These are phyloP conservation scores for Gallinago undulata DNA, from an alignment of 2,113 vertebrate species.

Conservation along the genomic window DNA sequence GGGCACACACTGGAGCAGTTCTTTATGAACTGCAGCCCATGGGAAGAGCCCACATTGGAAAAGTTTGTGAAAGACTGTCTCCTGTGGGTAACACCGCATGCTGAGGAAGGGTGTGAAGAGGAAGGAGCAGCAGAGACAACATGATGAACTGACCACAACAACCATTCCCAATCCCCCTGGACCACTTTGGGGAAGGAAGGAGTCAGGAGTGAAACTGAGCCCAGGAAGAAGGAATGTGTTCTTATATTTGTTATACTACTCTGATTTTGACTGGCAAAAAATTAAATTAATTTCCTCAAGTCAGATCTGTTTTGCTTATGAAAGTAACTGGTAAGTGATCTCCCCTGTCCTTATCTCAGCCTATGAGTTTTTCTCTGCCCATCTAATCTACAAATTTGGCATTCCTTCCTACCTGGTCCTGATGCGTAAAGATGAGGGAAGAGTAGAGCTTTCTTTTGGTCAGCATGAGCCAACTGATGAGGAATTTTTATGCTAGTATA, in stretches of 20 bases:
- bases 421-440: neutral
- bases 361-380: neutral
- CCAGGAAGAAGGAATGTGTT: neutral
- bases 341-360: neutral
- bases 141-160: neutral
- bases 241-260: neutral
- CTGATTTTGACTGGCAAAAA: neutral
- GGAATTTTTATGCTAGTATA: neutral
- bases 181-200: neutral
- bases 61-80: neutral
- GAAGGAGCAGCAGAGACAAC: neutral
- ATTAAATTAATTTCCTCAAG: neutral
- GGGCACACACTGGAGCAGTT: neutral
- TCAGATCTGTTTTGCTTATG: neutral
- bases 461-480: neutral
- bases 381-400: neutral
- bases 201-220: neutral
- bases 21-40: neutral
- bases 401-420: neutral
- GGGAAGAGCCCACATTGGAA: neutral
- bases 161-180: fast-evolving
- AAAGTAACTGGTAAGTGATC: fast-evolving
- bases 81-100: no score
- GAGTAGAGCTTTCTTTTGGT: neutral
- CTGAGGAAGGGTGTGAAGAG: neutral